Evolutionary conservation across 2,113 vertebrate genomes (phyloP), one percentile per base, ranked within the genome.

Genomic region (Vidua chalybeata): DNA sequence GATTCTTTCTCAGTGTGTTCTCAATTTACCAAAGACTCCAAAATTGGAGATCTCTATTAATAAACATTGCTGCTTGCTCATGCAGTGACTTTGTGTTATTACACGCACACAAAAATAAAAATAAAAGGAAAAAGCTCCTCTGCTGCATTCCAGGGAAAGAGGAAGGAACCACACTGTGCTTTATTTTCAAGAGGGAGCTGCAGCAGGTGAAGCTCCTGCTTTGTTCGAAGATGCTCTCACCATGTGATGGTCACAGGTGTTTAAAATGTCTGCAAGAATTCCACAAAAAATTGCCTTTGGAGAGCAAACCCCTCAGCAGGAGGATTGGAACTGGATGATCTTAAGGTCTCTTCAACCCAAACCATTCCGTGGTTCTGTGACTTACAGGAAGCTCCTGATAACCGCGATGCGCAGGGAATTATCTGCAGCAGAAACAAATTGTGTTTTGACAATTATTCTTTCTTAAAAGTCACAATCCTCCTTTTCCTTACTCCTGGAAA

Each of bases 31-130:
- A 86, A 96, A 90, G 93, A 62, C 73, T 96, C 92, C 95, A 97
- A 93, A 96, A 95, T 86, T 96, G 91, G 94, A 96, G 94, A 96
- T 93, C 89, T 95, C 90, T 95, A 97, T 96, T 97, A 97, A 97
- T 97, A 97, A 97, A 92, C 79, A 77, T 83, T 66, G 78, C 66
- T 89, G 77, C 56, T 80, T 94, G 87, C 61, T 96, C 92, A 84
- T 76, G 84, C 69, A 85, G 71, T 52, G 77, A 94, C 45, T 94
- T 48, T 21, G 15, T 82, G 59, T 54, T 87, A 87, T 88, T 85
- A 54, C 4, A 33, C 0, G 1, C n/a, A 41, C 39, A 55, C 55
- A 27, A 45, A 81, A 84, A 54, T 35, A 35, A 81, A 64, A 68
- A 46, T 41, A 28, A 27, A 26, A 18, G 48, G 48, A 3, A 23